These are phyloP conservation scores for Acinonyx jubatus DNA, from an alignment of 2,113 vertebrate genomes.

Conservation along the genomic window DNA sequence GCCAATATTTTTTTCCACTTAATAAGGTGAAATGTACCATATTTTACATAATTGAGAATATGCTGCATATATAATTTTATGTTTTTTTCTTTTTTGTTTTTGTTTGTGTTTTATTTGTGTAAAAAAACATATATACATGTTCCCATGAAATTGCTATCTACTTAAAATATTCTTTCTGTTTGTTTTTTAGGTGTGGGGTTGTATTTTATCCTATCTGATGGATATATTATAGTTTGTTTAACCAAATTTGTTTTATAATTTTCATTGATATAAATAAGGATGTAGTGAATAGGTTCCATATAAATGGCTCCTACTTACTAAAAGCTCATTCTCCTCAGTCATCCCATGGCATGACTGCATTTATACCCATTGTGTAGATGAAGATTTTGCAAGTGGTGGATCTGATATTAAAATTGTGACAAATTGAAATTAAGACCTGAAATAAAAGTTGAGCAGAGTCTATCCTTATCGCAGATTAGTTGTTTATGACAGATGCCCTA, in stretches of 20 bases:
- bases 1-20: neutral
- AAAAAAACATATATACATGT: neutral
- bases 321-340: neutral
- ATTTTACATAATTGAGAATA: neutral
- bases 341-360: rapidly evolving
- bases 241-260: neutral
- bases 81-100: neutral
- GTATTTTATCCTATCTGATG: neutral
- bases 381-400: neutral
- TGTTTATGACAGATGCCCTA: neutral
- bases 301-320: neutral
- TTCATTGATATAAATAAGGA: neutral
- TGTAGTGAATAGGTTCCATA: neutral
- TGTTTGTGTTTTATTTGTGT: neutral
- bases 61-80: neutral
- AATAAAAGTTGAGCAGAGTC: neutral
- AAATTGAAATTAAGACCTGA: neutral
- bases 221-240: neutral
- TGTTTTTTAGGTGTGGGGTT: neutral
- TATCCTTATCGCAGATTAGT: neutral
- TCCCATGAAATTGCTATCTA: neutral
- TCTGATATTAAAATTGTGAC: neutral
- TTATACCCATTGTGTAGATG: neutral
- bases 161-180: neutral
- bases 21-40: neutral